Percentiles rank a stretch among this genome's conserved stretches.
These are phyloP conservation scores for Choristoneura rosaceana DNA, from an alignment of 2,888 invertebrate genomes.

Conservation along the genomic window DNA sequence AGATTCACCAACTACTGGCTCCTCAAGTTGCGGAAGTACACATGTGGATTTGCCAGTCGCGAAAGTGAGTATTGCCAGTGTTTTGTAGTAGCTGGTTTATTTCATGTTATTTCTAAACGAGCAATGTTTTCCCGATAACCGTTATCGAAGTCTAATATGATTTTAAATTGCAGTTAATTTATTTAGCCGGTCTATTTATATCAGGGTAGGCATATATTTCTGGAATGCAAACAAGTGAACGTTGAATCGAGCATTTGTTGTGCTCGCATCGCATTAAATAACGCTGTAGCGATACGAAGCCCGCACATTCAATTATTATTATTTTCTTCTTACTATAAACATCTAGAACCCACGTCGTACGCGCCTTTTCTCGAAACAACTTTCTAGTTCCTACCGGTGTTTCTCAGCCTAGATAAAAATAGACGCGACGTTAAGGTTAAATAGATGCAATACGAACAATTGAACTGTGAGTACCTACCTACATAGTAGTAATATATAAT, in stretches of 20 bases:
- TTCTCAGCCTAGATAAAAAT: conserved; percentile 21
- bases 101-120: conserved; percentile 6
- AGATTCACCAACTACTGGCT: conserved; percentile 77
- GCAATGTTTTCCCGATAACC: conserved; percentile 26
- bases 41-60: conserved; percentile 79
- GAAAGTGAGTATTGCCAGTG: conserved; percentile 72
- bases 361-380: conserved; percentile 32
- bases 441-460: conserved; percentile 28
- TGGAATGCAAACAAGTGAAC: conserved; percentile 24
- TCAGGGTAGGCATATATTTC: conserved; percentile 17
- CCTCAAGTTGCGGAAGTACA: conserved; percentile 80
- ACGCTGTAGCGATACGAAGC: conserved; percentile 1
- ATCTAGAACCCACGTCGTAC: conserved; percentile 8
- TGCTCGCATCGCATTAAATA: conserved; percentile 14
- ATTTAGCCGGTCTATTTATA: conserved; percentile 20
- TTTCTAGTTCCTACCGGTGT: conserved; percentile 27
- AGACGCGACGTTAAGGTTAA: conserved; percentile 13
- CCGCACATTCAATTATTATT: conserved; percentile 15
- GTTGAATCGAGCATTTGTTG: conserved; percentile 29
- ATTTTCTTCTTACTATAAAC: neutral
- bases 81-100: conserved; percentile 28
- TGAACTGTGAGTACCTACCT: conserved; percentile 6
- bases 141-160: conserved; percentile 20
- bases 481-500: neutral
- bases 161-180: conserved; percentile 15